phyloP scores from a whole-genome alignment of 2,113 vertebrate genomes.

The Neodon shergylaensis region DNA sequence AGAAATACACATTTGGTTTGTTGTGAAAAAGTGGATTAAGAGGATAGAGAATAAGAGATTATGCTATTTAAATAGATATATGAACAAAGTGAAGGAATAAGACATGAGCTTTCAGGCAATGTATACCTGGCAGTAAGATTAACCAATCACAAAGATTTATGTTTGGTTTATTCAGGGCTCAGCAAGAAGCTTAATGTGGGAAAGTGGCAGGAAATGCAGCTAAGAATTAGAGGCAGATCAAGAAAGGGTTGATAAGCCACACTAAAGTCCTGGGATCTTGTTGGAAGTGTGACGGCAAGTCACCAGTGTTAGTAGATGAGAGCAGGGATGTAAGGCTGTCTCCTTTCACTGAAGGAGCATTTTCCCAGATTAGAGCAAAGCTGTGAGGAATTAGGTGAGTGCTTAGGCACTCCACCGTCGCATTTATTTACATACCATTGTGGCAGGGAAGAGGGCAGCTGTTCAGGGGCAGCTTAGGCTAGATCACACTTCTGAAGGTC shows the following conservation, averaged over 20 bases:
- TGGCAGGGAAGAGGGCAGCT: background rate
- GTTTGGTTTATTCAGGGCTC: background rate
- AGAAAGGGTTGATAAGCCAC: background rate
- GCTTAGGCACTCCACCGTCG: background rate
- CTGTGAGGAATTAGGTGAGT: background rate
- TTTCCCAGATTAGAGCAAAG: constrained; percentile 26
- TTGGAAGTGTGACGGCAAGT: constrained; percentile 17
- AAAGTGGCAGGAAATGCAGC: background rate
- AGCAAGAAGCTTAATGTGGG: background rate
- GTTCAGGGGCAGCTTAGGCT: background rate
- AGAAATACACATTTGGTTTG: constrained; percentile 42
- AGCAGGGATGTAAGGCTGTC: background rate
- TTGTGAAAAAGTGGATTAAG: background rate
- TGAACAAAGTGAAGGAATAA: background rate
- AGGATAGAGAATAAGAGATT: background rate
- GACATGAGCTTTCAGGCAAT: background rate
- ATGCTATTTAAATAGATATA: constrained; percentile 7
- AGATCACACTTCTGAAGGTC: background rate
- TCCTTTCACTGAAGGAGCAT: background rate
- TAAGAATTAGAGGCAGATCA: background rate
- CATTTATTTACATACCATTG: constrained; percentile 28
- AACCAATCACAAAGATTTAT: background rate
- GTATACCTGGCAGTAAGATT: background rate
- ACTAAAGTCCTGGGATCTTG: constrained; percentile 34
- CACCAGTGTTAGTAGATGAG: background rate